Evolutionary conservation across 2,113 vertebrate genomes (phyloP).

Genomic region (Okapia johnstoni): DNA sequence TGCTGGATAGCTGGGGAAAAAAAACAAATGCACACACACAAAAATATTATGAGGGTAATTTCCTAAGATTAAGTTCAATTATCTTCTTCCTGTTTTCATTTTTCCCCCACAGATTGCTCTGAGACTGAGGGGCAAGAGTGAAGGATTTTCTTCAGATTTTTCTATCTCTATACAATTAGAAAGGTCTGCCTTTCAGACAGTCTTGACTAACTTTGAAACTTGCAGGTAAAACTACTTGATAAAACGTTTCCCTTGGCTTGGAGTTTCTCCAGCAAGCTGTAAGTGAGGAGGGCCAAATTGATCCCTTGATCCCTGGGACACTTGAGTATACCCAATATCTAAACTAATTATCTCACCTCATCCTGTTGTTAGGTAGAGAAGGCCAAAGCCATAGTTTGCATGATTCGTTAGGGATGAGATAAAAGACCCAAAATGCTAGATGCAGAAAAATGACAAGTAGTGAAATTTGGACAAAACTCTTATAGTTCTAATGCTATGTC

Average conservation of each 20-base stretch:
- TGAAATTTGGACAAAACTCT: not conserved
- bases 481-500: not conserved
- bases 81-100: not conserved
- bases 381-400: not conserved
- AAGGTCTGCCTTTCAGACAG: not conserved
- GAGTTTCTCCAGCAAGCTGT: not conserved
- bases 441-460: not conserved
- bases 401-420: not conserved
- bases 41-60: not conserved
- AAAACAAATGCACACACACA: not conserved
- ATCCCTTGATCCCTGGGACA: not conserved
- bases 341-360: not conserved
- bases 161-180: not conserved
- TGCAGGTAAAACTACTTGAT: not conserved
- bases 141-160: not conserved
- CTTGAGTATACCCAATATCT: not conserved
- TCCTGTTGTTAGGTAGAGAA: not conserved
- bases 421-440: not conserved
- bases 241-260: not conserved
- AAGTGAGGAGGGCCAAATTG: not conserved
- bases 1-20: conserved; percentile 8
- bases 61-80: not conserved
- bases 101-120: not conserved
- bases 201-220: not conserved
- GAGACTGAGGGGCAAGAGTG: not conserved